Base-by-base conservation (phyloP, 1,140 invertebrate genomes). In the Pogonus chalceus region DNA sequence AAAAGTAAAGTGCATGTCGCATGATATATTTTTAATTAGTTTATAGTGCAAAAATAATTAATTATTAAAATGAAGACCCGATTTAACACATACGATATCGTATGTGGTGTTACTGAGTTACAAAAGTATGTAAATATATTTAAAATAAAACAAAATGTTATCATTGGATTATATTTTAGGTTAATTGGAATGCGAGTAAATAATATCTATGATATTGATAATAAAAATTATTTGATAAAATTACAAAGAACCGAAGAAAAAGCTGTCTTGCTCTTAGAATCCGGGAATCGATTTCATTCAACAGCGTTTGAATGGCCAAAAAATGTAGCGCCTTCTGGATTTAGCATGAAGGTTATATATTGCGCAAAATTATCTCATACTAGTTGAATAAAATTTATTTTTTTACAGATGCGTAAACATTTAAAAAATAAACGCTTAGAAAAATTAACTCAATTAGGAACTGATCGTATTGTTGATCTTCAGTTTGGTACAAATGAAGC, bases 261-360 rank as follows among this genome's bases (percentile, higher is more conserved):
- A 74, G 77, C 76, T 56, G 78, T 96, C 7, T 71, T 99, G 47
- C 69, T 99, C 2, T 69, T 99, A 2, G 97, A 99, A 78, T 98
- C 95, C 4, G 96, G 94, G 0, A 87, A 84, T 54, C 75, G 95
- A 51, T 85, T 99, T 58, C 96, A 99, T 69, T 86, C 83, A 49
- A 99, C 97, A 16, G 84, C 79, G 20, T 98, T 92, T 77, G 94
- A 98, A 69, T 99, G 96, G 96, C 94, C 95, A 0, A 99, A 99
- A 77, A 95, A 95, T 81, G 79, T 84, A 46, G 84, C 90, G 20
- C 94, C 95, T 1, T 96, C 92, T 14, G 91, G 93, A 1, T 99
- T 99, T 69, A 88, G 90, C 53, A 98, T 98, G 95, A 99, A 99
- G 79, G 88, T 90, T 59, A 24, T 48, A 21, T 58, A 39, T 54